phyloP scores from a whole-genome alignment of 2,888 invertebrate species.

The Rhingia rostrata region DNA sequence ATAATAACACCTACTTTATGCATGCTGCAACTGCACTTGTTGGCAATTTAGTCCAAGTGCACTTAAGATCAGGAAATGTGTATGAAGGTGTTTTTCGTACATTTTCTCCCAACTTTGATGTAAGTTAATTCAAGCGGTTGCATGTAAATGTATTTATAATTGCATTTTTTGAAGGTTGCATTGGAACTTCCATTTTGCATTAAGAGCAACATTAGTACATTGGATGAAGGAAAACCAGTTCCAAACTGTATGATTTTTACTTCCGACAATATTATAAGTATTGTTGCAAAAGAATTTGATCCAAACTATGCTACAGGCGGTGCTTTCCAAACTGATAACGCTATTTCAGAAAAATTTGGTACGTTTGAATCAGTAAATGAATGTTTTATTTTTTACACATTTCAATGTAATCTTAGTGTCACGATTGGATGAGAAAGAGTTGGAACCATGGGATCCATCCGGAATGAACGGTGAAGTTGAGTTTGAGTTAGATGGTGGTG shows the following conservation, averaged over 20 bases:
- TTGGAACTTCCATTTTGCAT: constrained; percentile 92
- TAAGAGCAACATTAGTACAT: constrained; percentile 79
- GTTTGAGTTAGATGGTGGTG: constrained; percentile 88
- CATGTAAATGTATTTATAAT: background rate
- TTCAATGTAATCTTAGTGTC: constrained; percentile 76
- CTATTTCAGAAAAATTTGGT: constrained; percentile 93
- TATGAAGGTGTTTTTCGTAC: constrained; percentile 96
- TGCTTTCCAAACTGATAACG: constrained; percentile 94
- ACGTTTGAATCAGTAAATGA: constrained; percentile 10
- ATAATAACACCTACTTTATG: constrained; percentile 95
- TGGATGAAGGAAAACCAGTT: constrained; percentile 80
- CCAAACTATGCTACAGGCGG: constrained; percentile 94
- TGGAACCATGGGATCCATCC: constrained; percentile 94
- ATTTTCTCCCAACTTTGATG: constrained; percentile 94
- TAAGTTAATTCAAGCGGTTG: constrained; percentile 80
- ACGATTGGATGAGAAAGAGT: constrained; percentile 85
- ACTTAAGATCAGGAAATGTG: constrained; percentile 91
- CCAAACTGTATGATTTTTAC: constrained; percentile 87
- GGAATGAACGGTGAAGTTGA: constrained; percentile 85
- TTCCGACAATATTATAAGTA: constrained; percentile 91
- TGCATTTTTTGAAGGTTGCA: constrained; percentile 84
- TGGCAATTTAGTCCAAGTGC: constrained; percentile 91
- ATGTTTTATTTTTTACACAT: constrained; percentile 11
- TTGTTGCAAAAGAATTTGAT: constrained; percentile 93
- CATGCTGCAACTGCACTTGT: constrained; percentile 93